phyloP scores from a whole-genome alignment of 2,797 vertebrate genomes.

The Sebastes variabilis region DNA sequence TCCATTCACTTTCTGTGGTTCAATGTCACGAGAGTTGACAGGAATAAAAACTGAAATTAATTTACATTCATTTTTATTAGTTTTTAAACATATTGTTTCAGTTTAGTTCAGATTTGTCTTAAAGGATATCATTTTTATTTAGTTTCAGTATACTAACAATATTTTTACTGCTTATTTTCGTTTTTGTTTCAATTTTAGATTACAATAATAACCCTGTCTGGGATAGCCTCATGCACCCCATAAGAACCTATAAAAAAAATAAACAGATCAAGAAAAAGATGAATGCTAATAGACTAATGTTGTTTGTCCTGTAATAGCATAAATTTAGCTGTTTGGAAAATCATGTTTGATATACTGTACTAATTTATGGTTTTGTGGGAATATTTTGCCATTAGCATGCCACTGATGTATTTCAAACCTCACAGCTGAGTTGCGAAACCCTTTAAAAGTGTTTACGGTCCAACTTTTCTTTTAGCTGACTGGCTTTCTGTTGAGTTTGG shows the following conservation, averaged over 20 bases:
- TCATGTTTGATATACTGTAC: background rate
- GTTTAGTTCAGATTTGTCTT: too few species aligned
- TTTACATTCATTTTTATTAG: too few species aligned
- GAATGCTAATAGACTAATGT: background rate
- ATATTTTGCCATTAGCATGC: background rate
- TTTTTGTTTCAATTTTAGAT: too few species aligned
- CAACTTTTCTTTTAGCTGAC: slow-evolving; percentile 10
- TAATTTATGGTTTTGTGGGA: background rate
- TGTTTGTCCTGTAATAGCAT: background rate
- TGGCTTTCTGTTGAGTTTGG: slow-evolving; percentile 11
- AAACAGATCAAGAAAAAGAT: background rate
- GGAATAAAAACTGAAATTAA: too few species aligned
- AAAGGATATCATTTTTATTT: too few species aligned
- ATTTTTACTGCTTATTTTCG: too few species aligned
- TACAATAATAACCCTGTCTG: too few species aligned
- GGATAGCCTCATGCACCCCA: background rate
- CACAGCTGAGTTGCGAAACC: background rate
- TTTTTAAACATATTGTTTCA: too few species aligned
- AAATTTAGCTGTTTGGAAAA: background rate
- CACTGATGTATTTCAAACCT: background rate
- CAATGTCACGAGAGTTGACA: fast-evolving
- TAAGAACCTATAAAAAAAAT: background rate
- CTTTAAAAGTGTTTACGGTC: background rate
- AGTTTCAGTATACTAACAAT: too few species aligned
- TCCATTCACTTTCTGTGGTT: too few species aligned